Percentiles rank a stretch among this genome's conserved stretches.
These are phyloP conservation scores for Drosophila willistoni DNA, from an alignment of 1,140 invertebrate genomes.

Conservation along the genomic window DNA sequence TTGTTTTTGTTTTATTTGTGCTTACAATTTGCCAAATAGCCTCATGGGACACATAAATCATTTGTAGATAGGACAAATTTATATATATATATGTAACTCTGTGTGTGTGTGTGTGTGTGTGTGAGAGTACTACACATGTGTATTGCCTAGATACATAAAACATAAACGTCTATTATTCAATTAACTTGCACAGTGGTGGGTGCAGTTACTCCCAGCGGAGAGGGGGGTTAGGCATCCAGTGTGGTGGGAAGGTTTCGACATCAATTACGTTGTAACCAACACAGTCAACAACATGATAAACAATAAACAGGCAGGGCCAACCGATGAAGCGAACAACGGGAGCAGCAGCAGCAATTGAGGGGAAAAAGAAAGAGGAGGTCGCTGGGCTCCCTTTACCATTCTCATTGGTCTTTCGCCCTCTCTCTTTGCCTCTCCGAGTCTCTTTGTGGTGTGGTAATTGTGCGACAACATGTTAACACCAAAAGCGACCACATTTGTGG, in stretches of 20 bases:
- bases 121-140: conserved; percentile 16
- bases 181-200: conserved; percentile 68
- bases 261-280: conserved; percentile 62
- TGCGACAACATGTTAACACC: conserved; percentile 76
- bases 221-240: not conserved
- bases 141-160: conserved; percentile 60
- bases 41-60: conserved; percentile 57
- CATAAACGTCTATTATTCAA: conserved; percentile 79
- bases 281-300: conserved; percentile 58
- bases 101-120: conserved; percentile 23
- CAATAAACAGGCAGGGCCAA: conserved; percentile 24
- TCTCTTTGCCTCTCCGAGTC: not conserved
- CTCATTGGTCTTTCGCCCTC: not conserved
- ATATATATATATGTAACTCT: conserved; percentile 17
- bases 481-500: conserved; percentile 56
- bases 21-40: conserved; percentile 38
- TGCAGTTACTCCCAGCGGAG: conserved; percentile 1
- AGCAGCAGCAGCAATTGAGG: not conserved
- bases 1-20: conserved; percentile 39
- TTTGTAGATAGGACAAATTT: conserved; percentile 19
- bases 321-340: not conserved
- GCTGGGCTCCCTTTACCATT: not conserved
- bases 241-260: conserved; percentile 42
- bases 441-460: conserved; percentile 71
- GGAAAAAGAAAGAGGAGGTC: not conserved